Evolutionary conservation across 1,140 invertebrate genomes (phyloP).

Genomic region (Eriocheir sinensis): DNA sequence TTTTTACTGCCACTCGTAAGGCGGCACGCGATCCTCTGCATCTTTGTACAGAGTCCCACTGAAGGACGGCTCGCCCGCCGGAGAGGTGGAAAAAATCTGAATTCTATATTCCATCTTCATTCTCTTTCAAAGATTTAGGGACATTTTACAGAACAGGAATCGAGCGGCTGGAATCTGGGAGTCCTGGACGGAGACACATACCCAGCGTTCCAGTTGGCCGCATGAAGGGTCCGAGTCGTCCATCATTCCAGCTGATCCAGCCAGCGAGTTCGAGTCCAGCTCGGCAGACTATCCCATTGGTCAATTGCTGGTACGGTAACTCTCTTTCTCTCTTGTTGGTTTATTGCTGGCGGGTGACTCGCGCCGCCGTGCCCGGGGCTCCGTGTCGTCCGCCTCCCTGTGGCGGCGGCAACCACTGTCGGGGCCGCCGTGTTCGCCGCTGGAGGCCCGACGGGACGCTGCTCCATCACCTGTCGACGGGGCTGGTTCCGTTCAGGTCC

Average conservation of each 20-base stretch:
- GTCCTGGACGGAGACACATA: conserved; percentile 72
- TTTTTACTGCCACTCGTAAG: background rate
- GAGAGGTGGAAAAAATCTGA: conserved; percentile 43
- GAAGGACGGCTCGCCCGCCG: conserved; percentile 34
- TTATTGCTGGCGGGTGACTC: conserved; percentile 21
- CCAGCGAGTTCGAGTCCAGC: conserved; percentile 11
- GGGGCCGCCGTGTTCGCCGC: background rate
- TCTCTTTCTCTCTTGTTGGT: conserved; percentile 24
- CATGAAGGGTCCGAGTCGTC: conserved; percentile 65
- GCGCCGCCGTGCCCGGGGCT: background rate
- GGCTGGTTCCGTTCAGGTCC: background rate
- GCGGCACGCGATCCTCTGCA: background rate
- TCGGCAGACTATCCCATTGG: conserved; percentile 26
- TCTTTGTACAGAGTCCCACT: conserved; percentile 35
- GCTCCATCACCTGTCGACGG: background rate
- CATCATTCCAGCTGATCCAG: conserved; percentile 63
- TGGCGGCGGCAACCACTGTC: background rate
- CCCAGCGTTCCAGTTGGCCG: conserved; percentile 73
- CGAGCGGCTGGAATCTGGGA: conserved; percentile 71
- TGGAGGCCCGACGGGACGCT: background rate
- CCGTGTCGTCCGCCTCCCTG: background rate
- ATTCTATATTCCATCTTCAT: conserved; percentile 60
- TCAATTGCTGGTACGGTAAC: conserved; percentile 12
- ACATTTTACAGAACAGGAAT: conserved; percentile 75
- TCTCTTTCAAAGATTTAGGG: conserved; percentile 64